A percentile compares a stretch with the other conserved stretches of the same genome.
Evolutionary conservation across 2,113 vertebrate species (phyloP).

Genomic region (Dromiciops gliroides): DNA sequence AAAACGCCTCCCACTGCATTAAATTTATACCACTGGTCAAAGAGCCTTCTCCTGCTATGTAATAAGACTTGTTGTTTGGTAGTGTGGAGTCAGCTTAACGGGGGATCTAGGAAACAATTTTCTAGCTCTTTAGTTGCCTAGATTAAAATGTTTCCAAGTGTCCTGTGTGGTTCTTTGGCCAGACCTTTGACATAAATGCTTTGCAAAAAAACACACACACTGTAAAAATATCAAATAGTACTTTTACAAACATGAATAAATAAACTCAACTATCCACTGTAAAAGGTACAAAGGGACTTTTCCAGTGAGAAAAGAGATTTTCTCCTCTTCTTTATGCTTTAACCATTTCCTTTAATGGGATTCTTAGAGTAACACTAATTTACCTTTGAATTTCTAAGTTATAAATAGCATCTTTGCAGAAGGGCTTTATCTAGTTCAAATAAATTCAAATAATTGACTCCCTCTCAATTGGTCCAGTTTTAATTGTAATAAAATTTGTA

Average conservation of each 20-base stretch:
- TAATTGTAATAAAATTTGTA: slow-evolving; percentile 13
- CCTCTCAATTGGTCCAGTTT: slow-evolving; percentile 2
- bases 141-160: not conserved
- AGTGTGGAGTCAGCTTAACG: not conserved
- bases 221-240: not conserved
- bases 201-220: not conserved
- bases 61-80: not conserved
- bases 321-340: not conserved
- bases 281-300: not conserved
- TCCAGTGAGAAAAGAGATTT: not conserved
- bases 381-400: not conserved
- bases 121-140: not conserved
- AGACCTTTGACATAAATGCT: not conserved
- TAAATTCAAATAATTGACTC: not conserved
- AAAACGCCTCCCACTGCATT: not conserved
- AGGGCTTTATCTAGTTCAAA: slow-evolving; percentile 36
- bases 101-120: not conserved
- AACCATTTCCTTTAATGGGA: not conserved
- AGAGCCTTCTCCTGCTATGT: not conserved
- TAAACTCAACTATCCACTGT: not conserved
- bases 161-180: not conserved
- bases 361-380: slow-evolving; percentile 8
- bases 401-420: not conserved
- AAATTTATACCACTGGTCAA: not conserved
- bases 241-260: not conserved